phyloP scores from a whole-genome alignment of 2,113 vertebrate genomes.

The Cettia cetti region DNA sequence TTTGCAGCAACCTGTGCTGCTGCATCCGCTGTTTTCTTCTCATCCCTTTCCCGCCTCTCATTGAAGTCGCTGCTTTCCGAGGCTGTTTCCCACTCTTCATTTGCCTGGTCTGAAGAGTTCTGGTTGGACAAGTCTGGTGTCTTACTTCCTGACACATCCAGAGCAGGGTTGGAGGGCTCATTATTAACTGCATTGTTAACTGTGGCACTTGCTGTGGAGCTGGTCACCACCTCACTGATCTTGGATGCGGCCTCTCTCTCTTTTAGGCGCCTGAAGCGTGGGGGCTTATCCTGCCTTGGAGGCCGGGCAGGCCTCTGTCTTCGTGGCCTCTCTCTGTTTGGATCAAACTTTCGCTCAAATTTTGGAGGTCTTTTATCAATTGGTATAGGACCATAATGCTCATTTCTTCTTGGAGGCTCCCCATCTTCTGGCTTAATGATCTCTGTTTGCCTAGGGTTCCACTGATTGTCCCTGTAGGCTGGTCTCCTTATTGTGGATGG shows the following conservation, averaged over 20 bases:
- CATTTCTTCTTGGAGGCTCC: constrained; percentile 73
- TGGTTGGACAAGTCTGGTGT: constrained; percentile 97
- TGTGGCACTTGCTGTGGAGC: constrained; percentile 38
- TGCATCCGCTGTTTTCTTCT: constrained; percentile 83
- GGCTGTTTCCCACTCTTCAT: constrained; percentile 98
- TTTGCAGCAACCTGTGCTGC: constrained; percentile 73
- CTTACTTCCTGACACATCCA: constrained; percentile 84
- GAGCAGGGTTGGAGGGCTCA: constrained; percentile 60
- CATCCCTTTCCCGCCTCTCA: constrained; percentile 92
- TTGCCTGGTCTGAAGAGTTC: constrained; percentile 98
- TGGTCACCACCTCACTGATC: constrained; percentile 60
- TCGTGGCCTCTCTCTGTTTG: constrained; percentile 86
- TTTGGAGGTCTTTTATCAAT: constrained; percentile 83
- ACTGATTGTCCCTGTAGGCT: constrained; percentile 84
- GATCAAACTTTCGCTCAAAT: constrained; percentile 89
- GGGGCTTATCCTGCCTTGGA: constrained; percentile 95
- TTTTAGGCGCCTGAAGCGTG: constrained; percentile 91
- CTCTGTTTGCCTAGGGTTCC: constrained; percentile 90
- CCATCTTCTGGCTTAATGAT: constrained; percentile 74
- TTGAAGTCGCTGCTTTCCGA: constrained; percentile 99
- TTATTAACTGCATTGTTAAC: constrained; percentile 57
- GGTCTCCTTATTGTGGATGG: constrained; percentile 83
- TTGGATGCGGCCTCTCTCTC: constrained; percentile 87
- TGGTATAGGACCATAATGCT: constrained; percentile 68
- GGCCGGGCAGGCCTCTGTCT: constrained; percentile 91